Evolutionary conservation across 2,797 vertebrate species (phyloP), one percentile per base, ranked within the genome.

Genomic region (Menidia menidia): DNA sequence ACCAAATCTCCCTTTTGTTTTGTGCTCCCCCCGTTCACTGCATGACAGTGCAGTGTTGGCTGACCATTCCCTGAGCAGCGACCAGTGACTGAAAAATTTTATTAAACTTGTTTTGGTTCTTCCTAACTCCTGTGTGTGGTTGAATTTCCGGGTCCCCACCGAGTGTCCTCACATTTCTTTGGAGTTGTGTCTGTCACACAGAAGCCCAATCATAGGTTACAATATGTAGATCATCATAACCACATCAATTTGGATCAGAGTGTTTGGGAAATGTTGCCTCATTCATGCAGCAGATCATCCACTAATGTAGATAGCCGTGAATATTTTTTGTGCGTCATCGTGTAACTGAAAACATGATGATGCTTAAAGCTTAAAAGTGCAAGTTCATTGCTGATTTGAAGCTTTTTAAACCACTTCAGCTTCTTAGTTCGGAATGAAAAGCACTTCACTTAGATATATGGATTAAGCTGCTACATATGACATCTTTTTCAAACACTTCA

Each of bases 391-490:
- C 12, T 13, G 42, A 43, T 54, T 31, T 44, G 60, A n/a, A 64
- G 52, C 45, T 41, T 71, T 77, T 75, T 10, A 60, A 62, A 77
- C 77, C 31, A 52, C 45, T 59, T 64, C 60, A 50, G 51, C 19
- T 41, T 18, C 43, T 55, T 55, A 41, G 44, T 67, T 54, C 68
- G 39, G 2, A 5, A 48, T 51, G 13, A 65, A 18, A 71, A 33
- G 14, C 72, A 78, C 66, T 78, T 77, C 41, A 59, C 54, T 76
- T 60, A 71, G 77, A 82, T 43, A 9, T 59, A 43, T 76, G 47
- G 4, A 68, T 75, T 55, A 59, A 77, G 44, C 54, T 79, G 56
- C n/a, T 48, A 39, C 56, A 60, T 53, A 54, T 70, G 45, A 44
- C n/a, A 70, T 12, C 62, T 65, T 61, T 62, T 48, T 19, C 25